A percentile compares a stretch with the other conserved stretches of the same genome.
These are phyloP conservation scores for Cheilosia scutellata DNA, from an alignment of 2,888 invertebrate genomes.

Conservation along the genomic window DNA sequence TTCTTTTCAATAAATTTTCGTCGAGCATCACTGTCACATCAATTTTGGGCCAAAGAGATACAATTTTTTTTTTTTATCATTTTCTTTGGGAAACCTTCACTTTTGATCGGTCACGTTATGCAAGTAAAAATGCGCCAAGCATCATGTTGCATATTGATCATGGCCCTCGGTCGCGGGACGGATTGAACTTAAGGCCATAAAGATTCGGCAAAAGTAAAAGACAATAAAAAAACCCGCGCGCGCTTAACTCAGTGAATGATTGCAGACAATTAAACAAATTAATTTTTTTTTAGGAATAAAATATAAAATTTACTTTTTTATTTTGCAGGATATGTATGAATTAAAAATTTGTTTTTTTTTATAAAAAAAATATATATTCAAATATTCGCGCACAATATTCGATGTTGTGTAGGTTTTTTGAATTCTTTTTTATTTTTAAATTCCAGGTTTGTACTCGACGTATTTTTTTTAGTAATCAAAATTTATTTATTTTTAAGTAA, in stretches of 20 bases:
- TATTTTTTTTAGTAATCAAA: constrained; percentile 11
- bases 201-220: not conserved
- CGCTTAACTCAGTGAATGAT: constrained; percentile 44
- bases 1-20: constrained; percentile 25
- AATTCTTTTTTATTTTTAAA: constrained; percentile 18
- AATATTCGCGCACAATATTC: constrained; percentile 33
- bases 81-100: constrained; percentile 44
- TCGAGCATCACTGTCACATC: constrained; percentile 58
- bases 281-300: constrained; percentile 9
- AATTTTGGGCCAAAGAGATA: constrained; percentile 13
- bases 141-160: constrained; percentile 63
- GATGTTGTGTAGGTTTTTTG: not conserved
- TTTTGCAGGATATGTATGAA: constrained; percentile 12
- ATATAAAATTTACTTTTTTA: constrained; percentile 47
- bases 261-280: constrained; percentile 30
- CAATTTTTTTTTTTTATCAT: constrained; percentile 10
- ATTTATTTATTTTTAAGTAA: constrained; percentile 45
- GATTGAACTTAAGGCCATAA: constrained; percentile 22
- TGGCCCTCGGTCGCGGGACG: constrained; percentile 39
- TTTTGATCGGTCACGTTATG: constrained; percentile 66
- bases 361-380: constrained; percentile 12
- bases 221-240: not conserved
- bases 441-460: constrained; percentile 54
- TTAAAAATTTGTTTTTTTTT: not conserved
- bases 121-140: constrained; percentile 51